Evolutionary conservation across 2,113 vertebrate genomes (phyloP), one percentile per base, ranked within the genome.

Genomic region (Sebastes schlegelii): DNA sequence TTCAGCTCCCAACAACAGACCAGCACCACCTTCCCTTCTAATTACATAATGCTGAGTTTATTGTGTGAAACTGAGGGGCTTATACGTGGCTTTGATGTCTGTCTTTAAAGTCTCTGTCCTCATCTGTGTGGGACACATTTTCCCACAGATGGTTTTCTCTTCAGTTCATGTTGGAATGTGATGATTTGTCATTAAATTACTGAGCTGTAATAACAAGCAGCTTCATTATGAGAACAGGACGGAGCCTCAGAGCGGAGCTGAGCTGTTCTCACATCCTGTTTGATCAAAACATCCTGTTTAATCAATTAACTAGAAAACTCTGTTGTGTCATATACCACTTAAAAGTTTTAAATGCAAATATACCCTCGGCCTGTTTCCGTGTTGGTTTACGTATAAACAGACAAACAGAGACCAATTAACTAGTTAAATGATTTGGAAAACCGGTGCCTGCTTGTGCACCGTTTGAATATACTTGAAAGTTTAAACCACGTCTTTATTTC

Each of bases 121-220:
- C 60, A 8, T 61, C 82, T 60, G 43, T 55, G 62, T 76, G 73
- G 14, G 51, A 61, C 19, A 61, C 58, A 4, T 61, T 77, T 42
- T 84, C 46, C 85, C 83, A 74, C 89, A 73, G 55, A 86, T 80
- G 76, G 43, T 82, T 89, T 89, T 74, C 61, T 66, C 74, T 67
- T 80, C 77, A 80, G 45, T 60, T 81, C 66, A 16, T 55, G 42
- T 11, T 21, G 87, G 74, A 86, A 88, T 83, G 85, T 69, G 62
- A 88, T 82, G 79, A 85, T 88, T 82, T 75, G 84, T 82, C 88
- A 83, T 86, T 80, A 78, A 72, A 70, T 82, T 45, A 71, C 14
- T 55, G 70, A 67, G 82, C 79, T 48, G 52, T 70, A 70, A 81
- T 60, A 80, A 74, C 55, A 23, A 6, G 49, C 71, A 60, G 83